A percentile compares a stretch with the other conserved stretches of the same genome.
phyloP scores from a whole-genome alignment of 1,140 invertebrate genomes.

The Bombus turneri region DNA sequence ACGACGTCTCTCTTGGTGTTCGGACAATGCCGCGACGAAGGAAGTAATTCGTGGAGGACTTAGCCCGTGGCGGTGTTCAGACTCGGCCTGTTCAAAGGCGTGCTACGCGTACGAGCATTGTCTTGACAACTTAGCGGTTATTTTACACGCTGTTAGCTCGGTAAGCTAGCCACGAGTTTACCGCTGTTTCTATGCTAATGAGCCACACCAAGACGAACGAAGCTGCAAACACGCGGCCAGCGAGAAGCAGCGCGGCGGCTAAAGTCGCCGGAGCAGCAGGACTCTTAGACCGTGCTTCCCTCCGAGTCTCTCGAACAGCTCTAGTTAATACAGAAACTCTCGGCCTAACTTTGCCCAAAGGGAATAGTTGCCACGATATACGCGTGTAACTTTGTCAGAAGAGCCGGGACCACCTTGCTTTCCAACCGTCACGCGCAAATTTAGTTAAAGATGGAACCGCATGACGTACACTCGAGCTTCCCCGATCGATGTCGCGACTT shows the following conservation, averaged over 20 bases:
- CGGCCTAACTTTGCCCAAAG: conserved; percentile 50
- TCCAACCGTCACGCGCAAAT: not conserved
- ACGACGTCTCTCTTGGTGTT: conserved; percentile 45
- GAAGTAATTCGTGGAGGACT: conserved; percentile 71
- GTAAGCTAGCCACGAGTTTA: conserved; percentile 80
- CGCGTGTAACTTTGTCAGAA: conserved; percentile 36
- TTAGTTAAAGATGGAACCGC: not conserved
- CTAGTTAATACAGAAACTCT: conserved; percentile 53
- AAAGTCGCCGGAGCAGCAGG: conserved; percentile 3
- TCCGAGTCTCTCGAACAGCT: conserved; percentile 32
- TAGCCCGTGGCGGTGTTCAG: conserved; percentile 58
- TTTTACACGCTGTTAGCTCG: conserved; percentile 83
- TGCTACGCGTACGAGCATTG: conserved; percentile 71
- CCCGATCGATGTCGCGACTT: not conserved
- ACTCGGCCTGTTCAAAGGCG: conserved; percentile 59
- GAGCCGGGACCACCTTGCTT: not conserved
- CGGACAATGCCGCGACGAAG: conserved; percentile 65
- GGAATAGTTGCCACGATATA: conserved; percentile 42
- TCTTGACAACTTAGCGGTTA: conserved; percentile 83
- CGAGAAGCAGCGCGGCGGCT: not conserved
- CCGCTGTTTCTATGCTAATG: conserved; percentile 82
- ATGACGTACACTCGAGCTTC: too few relatives aligned
- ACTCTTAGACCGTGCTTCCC: not conserved
- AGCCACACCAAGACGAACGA: conserved; percentile 59
- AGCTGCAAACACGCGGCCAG: conserved; percentile 39